Evolutionary conservation across 2,888 invertebrate genomes (phyloP), one percentile per base, ranked within the genome.

Genomic region (Apamea anceps): DNA sequence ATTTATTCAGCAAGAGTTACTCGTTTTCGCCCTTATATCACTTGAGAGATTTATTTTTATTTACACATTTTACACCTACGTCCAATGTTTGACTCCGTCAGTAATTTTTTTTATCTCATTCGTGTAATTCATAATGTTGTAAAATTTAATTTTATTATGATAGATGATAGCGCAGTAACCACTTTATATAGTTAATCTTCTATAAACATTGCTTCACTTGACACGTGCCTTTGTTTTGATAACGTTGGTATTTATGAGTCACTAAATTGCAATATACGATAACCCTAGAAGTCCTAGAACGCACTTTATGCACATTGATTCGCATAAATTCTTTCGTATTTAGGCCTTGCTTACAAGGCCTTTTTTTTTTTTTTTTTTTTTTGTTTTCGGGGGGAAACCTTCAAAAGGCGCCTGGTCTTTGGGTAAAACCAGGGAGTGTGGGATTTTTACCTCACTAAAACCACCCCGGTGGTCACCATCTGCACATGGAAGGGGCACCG

Each of bases 241-340:
- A 54, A 68, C 15, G 32, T 60, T 42, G 28, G 2, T 15, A 48
- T 54, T 48, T 15, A 45, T 70, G 72, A 70, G 68, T 68, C 72
- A 84, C 37, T 4, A 72, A 75, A 84, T 67, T 65, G 37, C 62
- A 81, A 62, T 81, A 18, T 45, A 54, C 25, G 71, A 81, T 72
- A 81, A 77, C 82, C 62, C n/a, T 32, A 42, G 25, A 81, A 81
- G 72, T 77, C 62, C n/a, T 32, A 42, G 25, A 81, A 60, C 8
- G 18, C 37, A 60, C 7, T 28, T 32, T 45, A 18, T 45, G 25
- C 13, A 28, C 37, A 32, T 15, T 70, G 10, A 32, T 48, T 32
- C 2, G 15, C 6, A n/a, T 28, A 21, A 18, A 48, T 45, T 5
- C 28, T 77, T 37, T 75, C 37, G 37, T n/a, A 75, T 73, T 32